Evolutionary conservation across 92 coral and sea anemone genomes (phyloP).

Genomic region (Heteractis magnifica): DNA sequence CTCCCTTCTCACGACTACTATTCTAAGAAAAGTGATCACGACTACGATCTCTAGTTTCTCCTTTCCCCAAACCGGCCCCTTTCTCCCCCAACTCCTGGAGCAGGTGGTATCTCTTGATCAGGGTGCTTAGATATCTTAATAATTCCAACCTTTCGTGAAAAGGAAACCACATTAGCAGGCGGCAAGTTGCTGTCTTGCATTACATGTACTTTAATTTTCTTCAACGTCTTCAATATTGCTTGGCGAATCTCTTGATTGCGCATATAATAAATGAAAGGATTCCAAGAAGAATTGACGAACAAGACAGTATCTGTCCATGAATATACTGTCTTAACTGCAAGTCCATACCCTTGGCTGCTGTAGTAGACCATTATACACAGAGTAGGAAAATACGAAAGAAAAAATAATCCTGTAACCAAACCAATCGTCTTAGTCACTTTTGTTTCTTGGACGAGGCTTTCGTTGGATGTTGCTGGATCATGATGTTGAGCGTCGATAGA

Average conservation of each 20-base stretch:
- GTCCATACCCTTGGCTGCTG: slow-evolving; percentile 31
- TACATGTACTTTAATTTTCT: not conserved
- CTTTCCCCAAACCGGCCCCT: not conserved
- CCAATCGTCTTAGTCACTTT: slow-evolving; percentile 19
- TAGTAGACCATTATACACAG: slow-evolving; percentile 23
- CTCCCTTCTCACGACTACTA: too few relatives aligned
- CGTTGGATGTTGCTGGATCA: not conserved
- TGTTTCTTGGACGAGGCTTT: slow-evolving; percentile 6
- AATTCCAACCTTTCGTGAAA: not conserved
- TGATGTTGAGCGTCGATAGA: slow-evolving; percentile 3
- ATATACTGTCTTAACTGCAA: slow-evolving; percentile 8
- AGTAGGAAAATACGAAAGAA: slow-evolving; percentile 29
- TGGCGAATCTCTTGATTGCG: slow-evolving; percentile 12
- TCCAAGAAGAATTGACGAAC: slow-evolving; percentile 24
- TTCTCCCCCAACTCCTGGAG: not conserved
- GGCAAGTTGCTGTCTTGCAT: not conserved
- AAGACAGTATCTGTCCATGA: slow-evolving; percentile 37
- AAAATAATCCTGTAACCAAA: slow-evolving; percentile 18
- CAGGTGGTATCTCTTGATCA: not conserved
- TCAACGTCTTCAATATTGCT: slow-evolving; percentile 9
- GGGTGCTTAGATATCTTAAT: not conserved
- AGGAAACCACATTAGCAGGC: not conserved
- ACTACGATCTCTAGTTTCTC: not conserved
- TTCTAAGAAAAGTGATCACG: not conserved
- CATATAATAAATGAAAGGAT: slow-evolving; percentile 27